Evolutionary conservation across 1,140 invertebrate genomes (phyloP).

Genomic region (Euschistus heros): DNA sequence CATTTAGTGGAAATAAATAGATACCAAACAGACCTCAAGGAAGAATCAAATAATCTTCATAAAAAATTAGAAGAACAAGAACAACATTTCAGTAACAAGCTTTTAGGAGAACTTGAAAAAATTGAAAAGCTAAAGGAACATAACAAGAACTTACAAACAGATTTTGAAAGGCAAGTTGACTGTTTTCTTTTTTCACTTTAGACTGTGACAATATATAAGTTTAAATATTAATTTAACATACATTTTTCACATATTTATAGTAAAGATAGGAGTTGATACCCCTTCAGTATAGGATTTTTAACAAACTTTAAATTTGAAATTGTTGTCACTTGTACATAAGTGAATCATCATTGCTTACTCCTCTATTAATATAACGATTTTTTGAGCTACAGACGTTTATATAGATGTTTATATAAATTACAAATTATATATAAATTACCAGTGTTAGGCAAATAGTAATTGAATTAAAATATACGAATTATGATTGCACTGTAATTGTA

Average conservation of each 20-base stretch:
- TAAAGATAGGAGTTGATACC: background rate
- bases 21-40: background rate
- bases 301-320: background rate
- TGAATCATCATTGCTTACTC: no score
- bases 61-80: slow-evolving; percentile 9
- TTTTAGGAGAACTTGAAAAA: slow-evolving; percentile 1
- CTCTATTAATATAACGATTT: no score
- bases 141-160: background rate
- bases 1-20: slow-evolving; percentile 18
- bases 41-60: background rate
- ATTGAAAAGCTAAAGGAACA: background rate
- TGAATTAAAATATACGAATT: no score
- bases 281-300: background rate
- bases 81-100: slow-evolving; percentile 11
- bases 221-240: background rate
- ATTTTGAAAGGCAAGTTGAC: background rate
- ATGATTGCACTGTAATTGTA: no score
- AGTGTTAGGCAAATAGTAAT: no score
- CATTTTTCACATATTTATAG: background rate
- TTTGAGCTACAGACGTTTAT: no score
- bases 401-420: no score
- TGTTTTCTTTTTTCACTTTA: no score
- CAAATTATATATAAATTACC: no score
- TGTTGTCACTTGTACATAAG: no score
- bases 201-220: no score